A percentile compares a stretch with the other conserved stretches of the same genome.
These are phyloP conservation scores for Nyctibius bracteatus DNA, from an alignment of 2,113 vertebrate genomes.

Conservation along the genomic window DNA sequence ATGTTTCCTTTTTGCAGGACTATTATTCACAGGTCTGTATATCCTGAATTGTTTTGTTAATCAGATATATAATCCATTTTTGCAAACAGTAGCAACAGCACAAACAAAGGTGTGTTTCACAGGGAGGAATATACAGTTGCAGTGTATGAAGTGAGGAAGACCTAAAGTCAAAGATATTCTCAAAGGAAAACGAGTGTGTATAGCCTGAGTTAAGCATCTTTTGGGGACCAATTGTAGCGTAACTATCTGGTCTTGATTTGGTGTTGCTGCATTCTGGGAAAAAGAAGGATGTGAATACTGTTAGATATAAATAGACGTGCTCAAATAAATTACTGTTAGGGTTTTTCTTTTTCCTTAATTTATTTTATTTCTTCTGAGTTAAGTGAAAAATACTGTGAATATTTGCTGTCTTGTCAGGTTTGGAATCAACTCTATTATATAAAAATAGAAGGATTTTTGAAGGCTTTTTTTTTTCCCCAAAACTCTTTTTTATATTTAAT, in stretches of 20 bases:
- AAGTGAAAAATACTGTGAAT: neutral
- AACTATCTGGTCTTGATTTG: neutral
- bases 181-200: neutral
- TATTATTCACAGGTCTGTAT: neutral
- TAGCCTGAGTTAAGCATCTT: neutral
- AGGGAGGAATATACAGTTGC: neutral
- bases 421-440: neutral
- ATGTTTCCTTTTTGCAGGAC: neutral
- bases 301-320: neutral
- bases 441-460: neutral
- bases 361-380: neutral
- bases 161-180: neutral
- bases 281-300: fast-evolving
- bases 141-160: neutral
- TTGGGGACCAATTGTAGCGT: neutral
- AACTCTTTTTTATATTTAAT: neutral
- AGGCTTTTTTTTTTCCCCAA: fast-evolving
- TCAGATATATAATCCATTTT: neutral
- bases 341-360: neutral
- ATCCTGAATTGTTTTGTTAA: neutral
- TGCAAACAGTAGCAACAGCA: neutral
- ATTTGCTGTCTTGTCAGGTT: neutral
- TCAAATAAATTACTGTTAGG: neutral
- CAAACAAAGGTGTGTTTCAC: neutral
- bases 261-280: neutral